Percentiles rank a stretch among this genome's conserved stretches.
Evolutionary conservation across 2,113 vertebrate genomes (phyloP).

Genomic region (Mungos mungo): DNA sequence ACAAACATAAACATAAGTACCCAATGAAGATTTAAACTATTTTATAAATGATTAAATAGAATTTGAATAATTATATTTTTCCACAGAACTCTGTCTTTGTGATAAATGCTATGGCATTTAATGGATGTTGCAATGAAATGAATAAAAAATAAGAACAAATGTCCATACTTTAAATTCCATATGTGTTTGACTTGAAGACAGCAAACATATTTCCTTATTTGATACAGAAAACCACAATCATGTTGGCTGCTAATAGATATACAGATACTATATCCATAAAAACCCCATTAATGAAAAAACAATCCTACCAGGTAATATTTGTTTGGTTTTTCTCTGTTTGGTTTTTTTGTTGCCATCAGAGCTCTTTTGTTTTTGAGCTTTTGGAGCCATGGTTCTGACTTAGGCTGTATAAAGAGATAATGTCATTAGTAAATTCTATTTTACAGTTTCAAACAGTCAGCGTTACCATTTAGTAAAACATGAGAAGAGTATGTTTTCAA

Average conservation of each 20-base stretch:
- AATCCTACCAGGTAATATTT: conserved; percentile 64
- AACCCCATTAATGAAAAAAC: neutral
- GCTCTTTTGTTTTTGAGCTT: conserved; percentile 70
- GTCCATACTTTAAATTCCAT: neutral
- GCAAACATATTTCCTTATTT: neutral
- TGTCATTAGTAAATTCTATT: conserved; percentile 12
- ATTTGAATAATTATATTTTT: neutral
- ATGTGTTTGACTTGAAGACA: neutral
- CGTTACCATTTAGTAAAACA: neutral
- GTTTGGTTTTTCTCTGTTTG: conserved; percentile 74
- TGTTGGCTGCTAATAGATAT: neutral
- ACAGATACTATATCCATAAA: neutral
- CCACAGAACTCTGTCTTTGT: neutral
- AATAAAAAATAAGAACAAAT: neutral
- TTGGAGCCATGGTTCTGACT: conserved; percentile 76
- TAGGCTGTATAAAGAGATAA: conserved; percentile 51
- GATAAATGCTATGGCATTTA: neutral
- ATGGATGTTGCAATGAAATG: neutral
- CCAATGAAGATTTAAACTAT: neutral
- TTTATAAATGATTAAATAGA: neutral
- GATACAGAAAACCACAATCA: neutral
- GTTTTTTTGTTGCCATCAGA: conserved; percentile 30
- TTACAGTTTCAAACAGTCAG: neutral
- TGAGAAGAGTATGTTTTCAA: neutral
- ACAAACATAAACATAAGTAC: neutral